Base-by-base conservation (phyloP, 2,797 vertebrate genomes). In the Artibeus jamaicensis region DNA sequence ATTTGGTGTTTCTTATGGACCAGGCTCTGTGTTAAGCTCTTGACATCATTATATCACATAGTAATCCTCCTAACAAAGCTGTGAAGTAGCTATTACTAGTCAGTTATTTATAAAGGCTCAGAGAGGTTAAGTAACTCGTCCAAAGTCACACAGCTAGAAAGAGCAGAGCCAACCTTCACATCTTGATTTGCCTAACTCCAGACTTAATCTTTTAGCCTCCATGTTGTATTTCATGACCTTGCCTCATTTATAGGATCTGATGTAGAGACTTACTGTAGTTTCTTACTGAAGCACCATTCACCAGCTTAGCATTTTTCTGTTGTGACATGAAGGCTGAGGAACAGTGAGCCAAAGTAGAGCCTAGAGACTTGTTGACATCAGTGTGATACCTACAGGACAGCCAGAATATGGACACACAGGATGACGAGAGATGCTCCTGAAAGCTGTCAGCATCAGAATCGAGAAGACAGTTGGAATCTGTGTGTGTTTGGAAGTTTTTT, bases 121-220 rank as follows among this genome's bases (percentile, higher is more conserved):
- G 95, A 92, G 50, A 68, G 32, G 78, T 89, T 88, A 70, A 88
- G 77, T 79, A 88, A 77, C 42, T 59, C 5, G 12, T 70, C 50
- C 29, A 24, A 73, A 37, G 53, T 91, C 79, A 68, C 74, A 88
- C 65, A 97, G 91, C 83, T 73, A 70, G 55, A 86, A 93, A 74
- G 82, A 79, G 7, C 50, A 79, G 81, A 83, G 74, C 55, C 53
- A 90, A 1, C 16, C 6, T 88, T 88, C 78, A 93, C 55, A 46
- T 6, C 57, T 70, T 86, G 18, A 57, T 89, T 86, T 92, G 53
- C 12, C n/a, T 67, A 73, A 57, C 26, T 83, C 57, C 8, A 53
- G 67, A 59, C 85, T 39, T 86, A 84, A 77, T 50, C 55, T 73
- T 67, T 50, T 32, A 71, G 50, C 53, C 1, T 79, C 42, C 18